Conservation (phyloP, 2,888 invertebrate species). For the Ormyrus pomaceus region DNA sequence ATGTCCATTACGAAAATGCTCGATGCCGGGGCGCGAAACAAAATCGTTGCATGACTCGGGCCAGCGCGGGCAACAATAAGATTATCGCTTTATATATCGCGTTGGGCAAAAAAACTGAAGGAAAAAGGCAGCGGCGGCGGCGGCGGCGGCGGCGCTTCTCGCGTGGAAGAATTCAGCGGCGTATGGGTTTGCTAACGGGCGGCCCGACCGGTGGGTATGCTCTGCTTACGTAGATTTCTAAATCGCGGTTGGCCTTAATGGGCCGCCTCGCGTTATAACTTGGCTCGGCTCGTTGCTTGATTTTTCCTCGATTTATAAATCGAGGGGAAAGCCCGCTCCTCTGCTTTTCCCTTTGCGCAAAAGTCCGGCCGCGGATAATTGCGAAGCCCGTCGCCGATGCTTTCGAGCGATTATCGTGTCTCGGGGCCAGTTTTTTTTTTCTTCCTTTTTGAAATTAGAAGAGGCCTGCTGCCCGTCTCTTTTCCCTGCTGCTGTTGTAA, state of each 20-base stretch:
- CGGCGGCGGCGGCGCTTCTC: conserved; percentile 13
- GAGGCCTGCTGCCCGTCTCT: background rate
- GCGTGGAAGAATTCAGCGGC: conserved; percentile 17
- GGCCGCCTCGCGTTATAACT: conserved; percentile 35
- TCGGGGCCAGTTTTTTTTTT: background rate
- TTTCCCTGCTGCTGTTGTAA: background rate
- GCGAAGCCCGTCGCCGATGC: conserved; percentile 10
- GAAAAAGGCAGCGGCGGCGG: background rate
- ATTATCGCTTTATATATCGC: conserved; percentile 5
- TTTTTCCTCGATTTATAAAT: conserved; percentile 34
- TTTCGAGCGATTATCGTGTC: conserved; percentile 26
- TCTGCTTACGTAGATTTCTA: conserved; percentile 68
- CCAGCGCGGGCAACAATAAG: background rate
- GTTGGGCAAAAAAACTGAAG: conserved; percentile 31
- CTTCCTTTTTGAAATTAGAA: conserved; percentile 20
- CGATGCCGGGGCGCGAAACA: background rate
- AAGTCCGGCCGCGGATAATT: conserved; percentile 41
- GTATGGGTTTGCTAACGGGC: conserved; percentile 39
- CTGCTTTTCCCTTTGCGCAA: conserved; percentile 48
- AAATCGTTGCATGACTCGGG: conserved; percentile 21
- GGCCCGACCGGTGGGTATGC: conserved; percentile 55
- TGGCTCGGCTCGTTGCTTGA: conserved; percentile 6
- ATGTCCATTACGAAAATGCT: too few relatives aligned
- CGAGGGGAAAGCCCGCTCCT: conserved; percentile 38
- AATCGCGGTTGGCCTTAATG: conserved; percentile 61